Base-by-base conservation (phyloP, 2,888 invertebrate species). In the Autographa pulchrina region DNA sequence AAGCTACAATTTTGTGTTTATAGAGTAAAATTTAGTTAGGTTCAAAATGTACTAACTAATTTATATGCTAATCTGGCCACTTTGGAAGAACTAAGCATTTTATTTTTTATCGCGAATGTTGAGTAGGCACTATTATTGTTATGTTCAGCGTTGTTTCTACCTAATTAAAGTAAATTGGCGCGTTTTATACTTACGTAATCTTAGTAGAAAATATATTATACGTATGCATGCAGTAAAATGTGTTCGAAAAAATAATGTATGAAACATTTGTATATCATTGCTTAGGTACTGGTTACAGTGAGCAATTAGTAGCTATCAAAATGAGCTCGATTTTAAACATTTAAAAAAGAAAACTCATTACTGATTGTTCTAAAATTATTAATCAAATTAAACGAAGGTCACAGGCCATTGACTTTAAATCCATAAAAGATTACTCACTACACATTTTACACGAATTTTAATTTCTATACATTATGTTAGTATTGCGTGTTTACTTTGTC, bases 401-500 rank as follows among this genome's bases (percentile, higher is more conserved):
- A 48, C n/a, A 64, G 61, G 68, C 13, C 48, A 54, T 65, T 68
- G 13, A 35, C 16, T 72, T 72, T 63, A 48, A 73, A 74, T 61
- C 63, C 25, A 48, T 38, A 77, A 77, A 59, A 48, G 31, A 73
- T 73, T 56, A 60, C 56, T 35, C 61, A 14, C 35, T 14, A 31
- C 18, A 20, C 35, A 38, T 64, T 48, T 69, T 31, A 59, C 54
- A 14, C 14, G 20, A 41, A 62, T 56, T 74, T 62, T 66, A 63
- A 65, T 65, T 56, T 18, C 56, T 41, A 25, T 58, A 35, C 59
- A 64, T 68, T 32, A 61, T 59, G 58, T 61, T 9, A n/a, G 43
- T 8, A 56, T 75, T 70, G 82, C 84, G 82, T 82, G 82, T 62
- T 54, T n/a, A 9, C 41, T 32, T 38, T 68, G 59, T 43, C 59